Conservation (phyloP, 1,140 invertebrate genomes). For the Bombus balteatus region DNA sequence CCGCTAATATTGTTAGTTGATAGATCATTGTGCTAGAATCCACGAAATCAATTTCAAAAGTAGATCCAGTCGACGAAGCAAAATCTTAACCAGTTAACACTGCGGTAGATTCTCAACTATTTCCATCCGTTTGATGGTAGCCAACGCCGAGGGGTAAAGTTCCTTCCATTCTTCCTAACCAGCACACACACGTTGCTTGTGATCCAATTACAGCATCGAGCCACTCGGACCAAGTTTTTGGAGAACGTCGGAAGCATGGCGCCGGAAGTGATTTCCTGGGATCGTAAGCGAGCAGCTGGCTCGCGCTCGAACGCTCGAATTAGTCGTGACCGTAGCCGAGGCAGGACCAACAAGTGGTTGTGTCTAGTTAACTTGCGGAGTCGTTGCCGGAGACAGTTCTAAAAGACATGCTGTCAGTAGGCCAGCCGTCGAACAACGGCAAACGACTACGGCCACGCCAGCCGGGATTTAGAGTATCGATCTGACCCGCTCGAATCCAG, state of each 20-base stretch:
- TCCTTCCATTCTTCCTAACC: not conserved
- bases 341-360: slow-evolving; percentile 67
- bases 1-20: not conserved
- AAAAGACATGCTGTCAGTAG: slow-evolving; percentile 61
- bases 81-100: not conserved
- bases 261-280: slow-evolving; percentile 45
- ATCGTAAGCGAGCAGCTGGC: slow-evolving; percentile 15
- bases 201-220: not conserved
- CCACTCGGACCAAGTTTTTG: not conserved
- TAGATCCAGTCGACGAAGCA: not conserved
- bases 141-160: not conserved
- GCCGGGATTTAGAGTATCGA: slow-evolving; percentile 33
- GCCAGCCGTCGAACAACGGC: slow-evolving; percentile 39
- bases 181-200: not conserved
- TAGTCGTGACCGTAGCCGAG: slow-evolving; percentile 58
- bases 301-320: slow-evolving; percentile 50
- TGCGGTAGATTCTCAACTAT: not conserved
- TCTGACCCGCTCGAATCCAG: not conserved
- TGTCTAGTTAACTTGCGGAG: slow-evolving; percentile 65
- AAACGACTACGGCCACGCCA: slow-evolving; percentile 2
- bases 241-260: slow-evolving; percentile 1
- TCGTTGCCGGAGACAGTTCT: slow-evolving; percentile 66
- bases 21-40: not conserved
- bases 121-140: not conserved
- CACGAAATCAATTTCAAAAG: not conserved